Evolutionary conservation across 2,113 vertebrate species (phyloP).

Genomic region (Eonycteris spelaea): DNA sequence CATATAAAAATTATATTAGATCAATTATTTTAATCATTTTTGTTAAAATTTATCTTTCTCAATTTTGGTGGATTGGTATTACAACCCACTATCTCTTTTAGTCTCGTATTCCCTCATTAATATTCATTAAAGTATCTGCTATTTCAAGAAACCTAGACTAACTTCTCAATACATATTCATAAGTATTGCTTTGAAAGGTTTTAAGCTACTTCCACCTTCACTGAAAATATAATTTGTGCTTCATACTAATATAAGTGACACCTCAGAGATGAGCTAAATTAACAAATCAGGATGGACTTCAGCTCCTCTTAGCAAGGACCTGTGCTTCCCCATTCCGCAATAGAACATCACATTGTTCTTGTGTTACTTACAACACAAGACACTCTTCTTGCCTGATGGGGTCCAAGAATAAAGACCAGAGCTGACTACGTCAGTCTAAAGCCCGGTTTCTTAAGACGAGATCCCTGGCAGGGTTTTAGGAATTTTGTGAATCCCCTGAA

Average conservation of each 20-base stretch:
- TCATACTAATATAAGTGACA: background rate
- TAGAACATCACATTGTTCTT: background rate
- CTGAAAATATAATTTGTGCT: conserved; percentile 60
- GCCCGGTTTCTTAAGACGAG: background rate
- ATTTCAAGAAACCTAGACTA: conserved; percentile 67
- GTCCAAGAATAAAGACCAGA: background rate
- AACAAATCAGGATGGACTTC: background rate
- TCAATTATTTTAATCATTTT: conserved; percentile 69
- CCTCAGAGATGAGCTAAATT: conserved; percentile 12
- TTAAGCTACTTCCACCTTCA: conserved; percentile 47
- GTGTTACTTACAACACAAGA: background rate
- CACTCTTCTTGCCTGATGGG: background rate
- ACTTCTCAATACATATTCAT: conserved; percentile 59
- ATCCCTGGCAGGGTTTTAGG: background rate
- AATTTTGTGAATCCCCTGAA: background rate
- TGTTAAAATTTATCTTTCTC: conserved; percentile 66
- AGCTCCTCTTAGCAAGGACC: background rate
- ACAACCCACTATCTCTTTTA: conserved; percentile 44
- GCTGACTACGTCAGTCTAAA: background rate
- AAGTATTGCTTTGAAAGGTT: conserved; percentile 58
- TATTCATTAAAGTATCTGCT: conserved; percentile 63
- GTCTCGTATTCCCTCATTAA: conserved; percentile 53
- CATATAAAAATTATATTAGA: conserved; percentile 60
- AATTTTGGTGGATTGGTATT: conserved; percentile 54
- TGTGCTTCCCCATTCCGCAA: rapidly evolving